Percentiles rank a stretch among this genome's conserved stretches.
Evolutionary conservation across 2,888 invertebrate genomes (phyloP).

Genomic region (Tiliacea citrago): DNA sequence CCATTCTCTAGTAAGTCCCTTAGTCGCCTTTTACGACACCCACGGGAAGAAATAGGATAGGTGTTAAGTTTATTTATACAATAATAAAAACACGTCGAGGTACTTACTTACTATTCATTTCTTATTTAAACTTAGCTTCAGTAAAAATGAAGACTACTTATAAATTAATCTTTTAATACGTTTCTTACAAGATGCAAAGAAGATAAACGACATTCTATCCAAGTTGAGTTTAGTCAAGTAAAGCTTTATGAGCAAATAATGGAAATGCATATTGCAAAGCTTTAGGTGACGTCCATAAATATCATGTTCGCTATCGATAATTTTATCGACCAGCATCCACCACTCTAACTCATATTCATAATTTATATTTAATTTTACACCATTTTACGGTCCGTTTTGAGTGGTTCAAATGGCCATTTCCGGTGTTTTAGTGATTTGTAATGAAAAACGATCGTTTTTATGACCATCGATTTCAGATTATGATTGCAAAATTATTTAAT

Average conservation of each 20-base stretch:
- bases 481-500: constrained; percentile 67
- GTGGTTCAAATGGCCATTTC: constrained; percentile 68
- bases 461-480: constrained; percentile 59
- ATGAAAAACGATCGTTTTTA: constrained; percentile 62
- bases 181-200: not conserved
- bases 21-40: no score
- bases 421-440: constrained; percentile 62
- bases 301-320: constrained; percentile 18
- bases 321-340: constrained; percentile 44
- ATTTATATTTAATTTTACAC: constrained; percentile 71
- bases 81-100: no score
- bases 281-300: not conserved
- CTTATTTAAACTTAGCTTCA: not conserved
- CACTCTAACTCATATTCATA: constrained; percentile 62
- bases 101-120: not conserved
- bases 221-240: not conserved
- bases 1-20: no score
- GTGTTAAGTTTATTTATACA: no score
- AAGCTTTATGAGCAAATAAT: not conserved
- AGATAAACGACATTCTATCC: not conserved
- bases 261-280: not conserved
- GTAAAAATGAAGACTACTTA: not conserved
- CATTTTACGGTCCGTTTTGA: constrained; percentile 67
- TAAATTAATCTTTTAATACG: no score
- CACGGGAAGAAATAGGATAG: no score